A percentile compares a stretch with the other conserved stretches of the same genome.
Evolutionary conservation across 2,797 vertebrate genomes (phyloP).

Genomic region (Bryconaethiops microstoma): DNA sequence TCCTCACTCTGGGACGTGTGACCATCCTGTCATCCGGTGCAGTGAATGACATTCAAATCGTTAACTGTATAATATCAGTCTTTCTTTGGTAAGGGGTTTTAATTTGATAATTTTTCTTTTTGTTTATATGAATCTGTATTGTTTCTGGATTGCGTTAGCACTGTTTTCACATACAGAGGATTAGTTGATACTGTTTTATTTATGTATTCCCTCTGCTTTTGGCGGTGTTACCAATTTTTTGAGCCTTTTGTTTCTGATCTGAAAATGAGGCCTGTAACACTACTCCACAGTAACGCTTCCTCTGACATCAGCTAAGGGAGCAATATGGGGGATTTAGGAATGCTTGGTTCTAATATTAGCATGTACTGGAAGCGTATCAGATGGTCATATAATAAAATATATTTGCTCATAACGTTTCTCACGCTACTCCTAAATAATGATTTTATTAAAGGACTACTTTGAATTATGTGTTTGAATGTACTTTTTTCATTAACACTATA

Average conservation of each 20-base stretch:
- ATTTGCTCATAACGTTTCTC: constrained; percentile 48
- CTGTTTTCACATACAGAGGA: constrained; percentile 1
- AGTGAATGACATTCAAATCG: constrained; percentile 33
- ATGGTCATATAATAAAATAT: constrained; percentile 53
- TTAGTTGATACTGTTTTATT: constrained; percentile 19
- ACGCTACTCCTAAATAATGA: constrained; percentile 5
- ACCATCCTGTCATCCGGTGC: constrained; percentile 43
- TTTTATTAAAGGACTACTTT: constrained; percentile 37
- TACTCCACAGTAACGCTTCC: constrained; percentile 63
- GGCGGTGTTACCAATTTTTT: not conserved
- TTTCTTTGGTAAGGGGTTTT: constrained; percentile 29
- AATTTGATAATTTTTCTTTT: not conserved
- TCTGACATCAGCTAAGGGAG: constrained; percentile 23
- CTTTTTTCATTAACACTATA: not conserved
- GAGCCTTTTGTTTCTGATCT: not conserved
- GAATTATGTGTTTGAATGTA: not conserved
- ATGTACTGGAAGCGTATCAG: constrained; percentile 42
- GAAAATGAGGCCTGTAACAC: constrained; percentile 52
- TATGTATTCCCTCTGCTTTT: not conserved
- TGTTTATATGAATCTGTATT: constrained; percentile 5
- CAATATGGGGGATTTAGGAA: constrained; percentile 54
- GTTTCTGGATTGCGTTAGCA: constrained; percentile 2
- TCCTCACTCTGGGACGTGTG: constrained; percentile 41
- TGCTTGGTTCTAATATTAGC: constrained; percentile 62
- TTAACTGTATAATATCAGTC: constrained; percentile 5